These are phyloP conservation scores for Patella depressa DNA, from an alignment of 2,888 invertebrate genomes.

Conservation along the genomic window DNA sequence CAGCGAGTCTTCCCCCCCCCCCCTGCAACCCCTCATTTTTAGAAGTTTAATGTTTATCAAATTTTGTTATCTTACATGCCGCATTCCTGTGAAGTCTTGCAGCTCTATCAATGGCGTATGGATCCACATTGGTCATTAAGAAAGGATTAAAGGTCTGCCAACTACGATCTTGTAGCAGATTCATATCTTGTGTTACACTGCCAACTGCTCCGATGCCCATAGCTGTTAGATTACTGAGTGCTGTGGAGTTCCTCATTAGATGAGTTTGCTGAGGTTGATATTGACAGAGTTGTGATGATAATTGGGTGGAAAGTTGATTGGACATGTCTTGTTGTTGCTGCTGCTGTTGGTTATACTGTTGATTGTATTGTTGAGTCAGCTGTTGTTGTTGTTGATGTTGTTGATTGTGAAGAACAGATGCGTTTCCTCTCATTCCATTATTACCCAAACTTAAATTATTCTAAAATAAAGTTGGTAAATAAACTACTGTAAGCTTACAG, in stretches of 20 bases:
- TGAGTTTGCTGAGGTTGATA: conserved; percentile 6
- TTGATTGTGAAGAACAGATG: conserved; percentile 21
- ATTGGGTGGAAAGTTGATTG: neutral
- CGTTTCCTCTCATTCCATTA: conserved; percentile 36
- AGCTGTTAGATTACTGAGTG: neutral
- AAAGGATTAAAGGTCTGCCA: conserved; percentile 17
- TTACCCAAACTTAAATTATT: neutral
- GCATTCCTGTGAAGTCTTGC: conserved; percentile 79
- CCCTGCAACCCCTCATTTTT: neutral
- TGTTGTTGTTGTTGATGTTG: conserved; percentile 1
- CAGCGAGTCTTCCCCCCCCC: no score
- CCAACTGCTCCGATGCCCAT: neutral
- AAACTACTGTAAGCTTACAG: no score
- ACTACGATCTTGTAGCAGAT: conserved; percentile 1
- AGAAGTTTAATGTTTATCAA: neutral
- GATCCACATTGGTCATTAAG: conserved; percentile 60
- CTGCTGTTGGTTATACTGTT: conserved; percentile 7
- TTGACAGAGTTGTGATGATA: neutral
- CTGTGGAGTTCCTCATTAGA: neutral
- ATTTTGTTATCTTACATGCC: conserved; percentile 74
- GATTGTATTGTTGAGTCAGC: neutral
- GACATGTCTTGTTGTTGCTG: conserved; percentile 28
- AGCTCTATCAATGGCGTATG: conserved; percentile 76
- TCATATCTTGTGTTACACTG: neutral
- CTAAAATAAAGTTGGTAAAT: neutral